phyloP scores from a whole-genome alignment of 2,888 invertebrate species.

The Drosophila leonis region DNA sequence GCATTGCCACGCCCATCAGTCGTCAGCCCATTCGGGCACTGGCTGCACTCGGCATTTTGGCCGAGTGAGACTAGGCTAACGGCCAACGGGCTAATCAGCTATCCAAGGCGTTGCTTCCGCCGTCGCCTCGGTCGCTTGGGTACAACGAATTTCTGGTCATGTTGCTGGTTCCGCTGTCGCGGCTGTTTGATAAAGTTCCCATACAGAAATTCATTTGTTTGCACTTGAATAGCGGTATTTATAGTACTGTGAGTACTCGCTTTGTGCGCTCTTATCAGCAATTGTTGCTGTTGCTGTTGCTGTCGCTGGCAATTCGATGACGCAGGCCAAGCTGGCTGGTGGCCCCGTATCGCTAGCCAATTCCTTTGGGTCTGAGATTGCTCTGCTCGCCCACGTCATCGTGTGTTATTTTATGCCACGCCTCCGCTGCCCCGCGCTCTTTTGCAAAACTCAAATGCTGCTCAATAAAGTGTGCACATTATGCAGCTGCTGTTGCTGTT shows the following conservation, averaged over 20 bases:
- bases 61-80: slow-evolving; percentile 15
- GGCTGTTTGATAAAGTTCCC: slow-evolving; percentile 54
- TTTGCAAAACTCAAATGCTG: slow-evolving; percentile 38
- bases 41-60: slow-evolving; percentile 76
- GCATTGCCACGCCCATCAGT: slow-evolving; percentile 61
- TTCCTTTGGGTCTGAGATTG: slow-evolving; percentile 32
- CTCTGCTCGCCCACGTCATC: slow-evolving; percentile 41
- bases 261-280: slow-evolving; percentile 40
- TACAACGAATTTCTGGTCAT: slow-evolving; percentile 28
- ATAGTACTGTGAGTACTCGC: slow-evolving; percentile 51
- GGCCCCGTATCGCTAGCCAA: slow-evolving; percentile 11
- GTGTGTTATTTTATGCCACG: slow-evolving; percentile 10
- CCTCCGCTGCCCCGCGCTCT: not conserved
- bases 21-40: slow-evolving; percentile 27
- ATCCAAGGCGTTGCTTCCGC: slow-evolving; percentile 48
- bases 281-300: slow-evolving; percentile 1
- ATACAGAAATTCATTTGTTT: slow-evolving; percentile 63
- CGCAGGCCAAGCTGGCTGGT: not conserved
- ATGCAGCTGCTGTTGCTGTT: slow-evolving; percentile 60
- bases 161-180: slow-evolving; percentile 42
- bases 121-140: slow-evolving; percentile 29
- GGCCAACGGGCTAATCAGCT: slow-evolving; percentile 22
- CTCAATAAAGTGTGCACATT: slow-evolving; percentile 72
- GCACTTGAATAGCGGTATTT: slow-evolving; percentile 73
- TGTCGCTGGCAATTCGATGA: slow-evolving; percentile 17